Percentiles rank a stretch among this genome's conserved stretches.
phyloP scores from a whole-genome alignment of 1,140 invertebrate species.

The Macrocentrus cingulum region DNA sequence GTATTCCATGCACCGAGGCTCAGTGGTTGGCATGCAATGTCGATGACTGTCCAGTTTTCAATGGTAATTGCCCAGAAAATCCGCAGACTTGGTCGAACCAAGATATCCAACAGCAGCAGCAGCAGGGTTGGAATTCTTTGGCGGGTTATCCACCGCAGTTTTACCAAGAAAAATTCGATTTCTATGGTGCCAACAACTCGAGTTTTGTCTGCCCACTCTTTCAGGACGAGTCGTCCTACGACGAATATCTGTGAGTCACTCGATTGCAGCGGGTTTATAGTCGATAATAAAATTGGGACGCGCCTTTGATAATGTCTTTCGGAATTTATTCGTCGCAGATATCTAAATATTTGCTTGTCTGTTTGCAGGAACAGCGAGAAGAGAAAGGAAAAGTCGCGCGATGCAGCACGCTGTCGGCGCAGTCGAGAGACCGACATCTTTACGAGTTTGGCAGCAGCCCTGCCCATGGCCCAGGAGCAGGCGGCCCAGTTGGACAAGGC shows the following conservation, averaged over 20 bases:
- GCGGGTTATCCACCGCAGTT: not conserved
- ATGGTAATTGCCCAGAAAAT: constrained; percentile 16
- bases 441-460: constrained; percentile 76
- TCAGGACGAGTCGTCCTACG: constrained; percentile 35
- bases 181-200: constrained; percentile 4
- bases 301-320: too few relatives aligned
- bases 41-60: constrained; percentile 39
- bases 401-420: constrained; percentile 88
- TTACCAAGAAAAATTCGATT: not conserved
- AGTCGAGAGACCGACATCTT: constrained; percentile 95
- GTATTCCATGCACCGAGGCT: constrained; percentile 40
- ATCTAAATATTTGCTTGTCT: constrained; percentile 5
- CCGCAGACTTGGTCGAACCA: constrained; percentile 3
- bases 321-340: too few relatives aligned
- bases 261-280: not conserved
- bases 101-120: too few relatives aligned
- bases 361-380: constrained; percentile 88
- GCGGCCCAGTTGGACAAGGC: constrained; percentile 91
- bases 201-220: constrained; percentile 23
- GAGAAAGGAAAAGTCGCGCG: constrained; percentile 94
- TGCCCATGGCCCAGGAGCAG: constrained; percentile 78
- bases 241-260: constrained; percentile 47
- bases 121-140: constrained; percentile 10
- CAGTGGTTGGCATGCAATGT: constrained; percentile 45
- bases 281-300: not conserved